Evolutionary conservation across 1,140 invertebrate species (phyloP).

Genomic region (Solenopsis invicta): DNA sequence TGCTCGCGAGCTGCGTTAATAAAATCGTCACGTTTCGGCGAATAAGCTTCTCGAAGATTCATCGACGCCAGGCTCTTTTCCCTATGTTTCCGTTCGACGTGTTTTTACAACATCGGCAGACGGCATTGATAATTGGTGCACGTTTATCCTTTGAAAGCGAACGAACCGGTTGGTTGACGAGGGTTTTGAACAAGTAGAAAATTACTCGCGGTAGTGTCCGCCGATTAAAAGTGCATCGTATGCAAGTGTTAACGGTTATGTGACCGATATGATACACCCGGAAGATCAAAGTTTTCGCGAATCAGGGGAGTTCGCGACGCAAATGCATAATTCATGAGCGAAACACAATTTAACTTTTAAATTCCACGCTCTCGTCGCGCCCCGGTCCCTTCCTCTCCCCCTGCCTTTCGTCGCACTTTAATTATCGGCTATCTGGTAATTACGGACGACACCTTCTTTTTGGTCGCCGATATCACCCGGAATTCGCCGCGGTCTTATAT

Average conservation of each 20-base stretch:
- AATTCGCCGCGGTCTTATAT: slow-evolving; percentile 45
- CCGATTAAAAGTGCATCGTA: slow-evolving; percentile 70
- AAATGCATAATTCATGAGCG: slow-evolving; percentile 77
- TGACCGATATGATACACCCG: slow-evolving; percentile 63
- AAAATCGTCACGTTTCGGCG: slow-evolving; percentile 32
- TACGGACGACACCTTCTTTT: slow-evolving; percentile 74
- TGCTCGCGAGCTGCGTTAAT: slow-evolving; percentile 7
- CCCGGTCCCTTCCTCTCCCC: background rate
- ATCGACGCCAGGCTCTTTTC: background rate
- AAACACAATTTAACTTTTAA: slow-evolving; percentile 80
- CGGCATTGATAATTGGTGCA: background rate
- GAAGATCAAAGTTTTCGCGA: slow-evolving; percentile 73
- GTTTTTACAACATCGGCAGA: background rate
- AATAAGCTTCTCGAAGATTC: slow-evolving; percentile 28
- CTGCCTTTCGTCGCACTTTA: slow-evolving; percentile 65
- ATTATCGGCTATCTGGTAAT: slow-evolving; percentile 77
- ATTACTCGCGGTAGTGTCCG: background rate
- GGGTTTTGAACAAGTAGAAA: background rate
- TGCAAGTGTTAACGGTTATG: slow-evolving; percentile 50
- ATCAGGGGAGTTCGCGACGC: slow-evolving; percentile 53
- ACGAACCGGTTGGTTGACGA: background rate
- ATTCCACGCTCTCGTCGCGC: slow-evolving; percentile 54
- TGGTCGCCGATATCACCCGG: slow-evolving; percentile 47
- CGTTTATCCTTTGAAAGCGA: slow-evolving; percentile 14
- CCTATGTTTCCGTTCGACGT: background rate